Evolutionary conservation across 2,888 invertebrate species (phyloP).

Genomic region (Caenorhabditis doughertyi): DNA sequence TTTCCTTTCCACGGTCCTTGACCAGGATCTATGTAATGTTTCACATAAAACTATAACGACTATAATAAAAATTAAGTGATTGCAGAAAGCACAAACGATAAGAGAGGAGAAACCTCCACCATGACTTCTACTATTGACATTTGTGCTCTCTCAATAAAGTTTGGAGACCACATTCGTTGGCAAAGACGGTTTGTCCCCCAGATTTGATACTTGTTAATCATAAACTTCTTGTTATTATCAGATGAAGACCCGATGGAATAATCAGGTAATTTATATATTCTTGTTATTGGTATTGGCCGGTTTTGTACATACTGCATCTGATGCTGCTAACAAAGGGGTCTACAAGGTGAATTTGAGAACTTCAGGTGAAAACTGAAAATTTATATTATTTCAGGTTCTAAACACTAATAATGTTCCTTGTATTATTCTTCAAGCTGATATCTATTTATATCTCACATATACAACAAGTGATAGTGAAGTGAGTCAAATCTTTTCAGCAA

Average conservation of each 20-base stretch:
- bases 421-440: conserved; percentile 60
- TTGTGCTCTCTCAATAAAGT: conserved; percentile 17
- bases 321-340: conserved; percentile 45
- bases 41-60: conserved; percentile 36
- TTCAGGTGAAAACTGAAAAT: neutral
- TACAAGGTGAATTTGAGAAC: conserved; percentile 30
- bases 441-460: conserved; percentile 68
- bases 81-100: conserved; percentile 21
- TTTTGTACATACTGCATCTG: conserved; percentile 18
- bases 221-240: conserved; percentile 4
- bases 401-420: conserved; percentile 53
- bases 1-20: neutral
- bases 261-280: neutral
- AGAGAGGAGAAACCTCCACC: conserved; percentile 22
- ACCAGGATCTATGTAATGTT: conserved; percentile 38
- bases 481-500: neutral
- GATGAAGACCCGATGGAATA: neutral
- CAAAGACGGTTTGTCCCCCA: neutral
- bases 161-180: neutral
- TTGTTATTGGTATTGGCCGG: neutral
- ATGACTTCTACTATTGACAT: conserved; percentile 18
- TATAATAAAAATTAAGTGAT: conserved; percentile 32
- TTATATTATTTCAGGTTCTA: conserved; percentile 44
- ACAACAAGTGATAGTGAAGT: conserved; percentile 47
- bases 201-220: neutral